These are phyloP conservation scores for rabbit (Oryctolagus cuniculus) DNA, from an alignment of 2,113 vertebrate species.

Conservation along the genomic window mOryCun1.1 NC_091438.1:118580001-118580500, in stretches of 20 bases:
- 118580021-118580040: conserved; percentile 5
- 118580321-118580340: neutral
- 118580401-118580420: neutral
- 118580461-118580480: neutral
- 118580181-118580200: neutral
- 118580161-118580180: neutral
- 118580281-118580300: neutral
- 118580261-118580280: neutral
- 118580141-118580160: neutral
- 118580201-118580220: neutral
- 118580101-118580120: neutral
- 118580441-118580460: neutral
- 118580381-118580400: neutral
- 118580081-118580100: neutral
- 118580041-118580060: neutral
- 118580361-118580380: neutral
- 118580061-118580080: neutral
- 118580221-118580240: neutral
- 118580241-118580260: neutral
- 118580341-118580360: neutral
- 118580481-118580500: neutral
- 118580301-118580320: neutral
- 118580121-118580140: neutral
- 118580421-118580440: neutral
- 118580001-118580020: neutral